Conservation (phyloP, 2,797 vertebrate species). For the Periophthalmus magnuspinnatus region DNA sequence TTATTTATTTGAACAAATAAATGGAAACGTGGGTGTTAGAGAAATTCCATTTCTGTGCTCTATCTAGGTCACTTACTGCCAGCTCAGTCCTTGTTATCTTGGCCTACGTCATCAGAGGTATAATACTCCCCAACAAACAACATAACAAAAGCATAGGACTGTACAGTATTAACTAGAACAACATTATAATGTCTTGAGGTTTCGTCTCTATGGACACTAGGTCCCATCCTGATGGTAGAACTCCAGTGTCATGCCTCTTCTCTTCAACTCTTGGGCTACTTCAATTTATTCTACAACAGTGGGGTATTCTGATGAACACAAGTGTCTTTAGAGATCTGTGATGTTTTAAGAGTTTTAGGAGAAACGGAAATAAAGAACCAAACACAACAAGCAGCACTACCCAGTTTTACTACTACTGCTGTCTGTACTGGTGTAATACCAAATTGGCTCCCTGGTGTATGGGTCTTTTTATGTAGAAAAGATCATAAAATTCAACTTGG, state of each 20-base stretch:
- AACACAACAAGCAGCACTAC: not conserved
- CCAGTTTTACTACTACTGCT: not conserved
- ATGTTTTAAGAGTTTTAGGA: slow-evolving; percentile 45
- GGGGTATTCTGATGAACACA: slow-evolving; percentile 26
- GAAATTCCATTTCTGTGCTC: not conserved
- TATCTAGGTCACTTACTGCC: no score
- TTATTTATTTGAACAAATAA: not conserved
- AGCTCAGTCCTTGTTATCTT: no score
- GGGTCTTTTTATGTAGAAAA: not conserved
- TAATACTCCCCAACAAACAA: no score
- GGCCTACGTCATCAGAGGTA: no score
- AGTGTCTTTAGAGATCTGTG: slow-evolving; percentile 17
- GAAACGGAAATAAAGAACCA: slow-evolving; percentile 18
- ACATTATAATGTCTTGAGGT: no score
- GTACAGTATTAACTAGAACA: no score
- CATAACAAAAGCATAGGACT: no score
- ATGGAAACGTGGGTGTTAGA: not conserved
- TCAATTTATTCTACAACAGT: no score
- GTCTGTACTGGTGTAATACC: not conserved
- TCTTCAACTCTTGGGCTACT: no score
- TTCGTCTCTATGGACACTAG: no score
- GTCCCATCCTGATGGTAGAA: no score
- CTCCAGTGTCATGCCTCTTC: no score
- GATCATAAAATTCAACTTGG: not conserved
- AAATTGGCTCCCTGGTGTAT: not conserved